Conservation (phyloP, 2,113 vertebrate genomes). For the Elachura formosa region DNA sequence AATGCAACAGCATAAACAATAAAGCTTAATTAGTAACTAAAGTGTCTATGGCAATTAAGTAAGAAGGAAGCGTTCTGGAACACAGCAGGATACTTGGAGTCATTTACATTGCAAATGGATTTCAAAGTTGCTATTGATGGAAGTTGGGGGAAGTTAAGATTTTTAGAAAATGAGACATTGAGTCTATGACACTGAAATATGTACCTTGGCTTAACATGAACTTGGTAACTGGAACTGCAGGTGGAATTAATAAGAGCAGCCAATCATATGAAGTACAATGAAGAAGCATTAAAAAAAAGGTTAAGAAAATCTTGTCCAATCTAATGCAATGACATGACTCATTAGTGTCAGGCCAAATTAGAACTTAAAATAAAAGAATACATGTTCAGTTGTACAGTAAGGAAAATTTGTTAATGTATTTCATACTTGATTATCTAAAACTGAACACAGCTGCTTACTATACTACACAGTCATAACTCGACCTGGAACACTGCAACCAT, state of each 20-base stretch:
- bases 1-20: constrained; percentile 73
- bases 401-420: constrained; percentile 14
- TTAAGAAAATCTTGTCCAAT: constrained; percentile 29
- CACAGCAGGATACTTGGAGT: constrained; percentile 67
- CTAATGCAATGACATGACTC: constrained; percentile 47
- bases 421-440: constrained; percentile 34
- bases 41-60: constrained; percentile 72
- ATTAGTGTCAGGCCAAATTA: constrained; percentile 38
- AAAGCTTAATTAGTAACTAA: constrained; percentile 76
- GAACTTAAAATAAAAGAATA: constrained; percentile 59
- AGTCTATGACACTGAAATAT: constrained; percentile 42
- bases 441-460: background rate
- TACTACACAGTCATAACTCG: background rate
- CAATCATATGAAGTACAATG: constrained; percentile 33
- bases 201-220: constrained; percentile 38
- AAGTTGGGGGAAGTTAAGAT: constrained; percentile 28
- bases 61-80: constrained; percentile 71
- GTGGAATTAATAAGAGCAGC: constrained; percentile 45
- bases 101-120: constrained; percentile 76
- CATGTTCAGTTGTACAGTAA: constrained; percentile 4
- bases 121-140: constrained; percentile 56
- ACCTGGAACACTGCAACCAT: background rate
- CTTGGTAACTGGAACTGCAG: constrained; percentile 16
- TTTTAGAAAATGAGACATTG: constrained; percentile 39
- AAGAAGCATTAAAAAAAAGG: constrained; percentile 2